Evolutionary conservation across 2,797 vertebrate species (phyloP), one percentile per base, ranked within the genome.

Genomic region (Sebastiscus tertius): DNA sequence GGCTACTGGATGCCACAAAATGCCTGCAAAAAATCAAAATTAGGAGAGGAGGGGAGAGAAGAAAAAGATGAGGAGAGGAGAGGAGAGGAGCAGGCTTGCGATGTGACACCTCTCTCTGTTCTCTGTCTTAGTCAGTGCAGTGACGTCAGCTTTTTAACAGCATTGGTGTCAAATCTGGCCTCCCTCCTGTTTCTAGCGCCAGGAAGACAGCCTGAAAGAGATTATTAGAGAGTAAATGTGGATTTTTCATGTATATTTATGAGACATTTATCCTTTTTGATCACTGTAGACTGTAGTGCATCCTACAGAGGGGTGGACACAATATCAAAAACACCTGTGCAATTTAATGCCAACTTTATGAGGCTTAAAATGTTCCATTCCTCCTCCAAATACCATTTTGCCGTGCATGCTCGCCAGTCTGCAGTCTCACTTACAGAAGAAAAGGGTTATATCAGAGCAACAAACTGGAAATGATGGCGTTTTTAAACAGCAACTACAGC

Each of bases 121-220:
- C 82, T 89, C 87, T 85, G 89, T 91, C 90, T 94, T 92, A 94
- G 86, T 94, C 93, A 94, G 91, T 86, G 84, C 69, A 82, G 92
- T 93, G 93, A 94, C 93, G 92, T 94, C 92, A 94, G 92, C 88
- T 91, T 92, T 91, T 90, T 94, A 93, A 92, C 94, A 93, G 88
- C 91, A 87, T 70, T 93, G 92, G 93, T 94, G 94, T 94, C 92
- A 94, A 93, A 94, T 93, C 93, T 94, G 93, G 92, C 91, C 82
- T 92, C 88, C 93, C 93, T 94, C 92, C 93, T 93, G 92, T 93
- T 94, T 93, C 85, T 46, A 90, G 84, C 73, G 18, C 82, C 80
- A 90, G 72, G 61, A 90, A 80, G 89, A 78, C 67, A 87, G 84
- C 70, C 83, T 86, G 72, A 84, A 86, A 89, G 82, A 83, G 77